phyloP scores from a whole-genome alignment of 2,888 invertebrate genomes.

The Parasteatoda lunata region DNA sequence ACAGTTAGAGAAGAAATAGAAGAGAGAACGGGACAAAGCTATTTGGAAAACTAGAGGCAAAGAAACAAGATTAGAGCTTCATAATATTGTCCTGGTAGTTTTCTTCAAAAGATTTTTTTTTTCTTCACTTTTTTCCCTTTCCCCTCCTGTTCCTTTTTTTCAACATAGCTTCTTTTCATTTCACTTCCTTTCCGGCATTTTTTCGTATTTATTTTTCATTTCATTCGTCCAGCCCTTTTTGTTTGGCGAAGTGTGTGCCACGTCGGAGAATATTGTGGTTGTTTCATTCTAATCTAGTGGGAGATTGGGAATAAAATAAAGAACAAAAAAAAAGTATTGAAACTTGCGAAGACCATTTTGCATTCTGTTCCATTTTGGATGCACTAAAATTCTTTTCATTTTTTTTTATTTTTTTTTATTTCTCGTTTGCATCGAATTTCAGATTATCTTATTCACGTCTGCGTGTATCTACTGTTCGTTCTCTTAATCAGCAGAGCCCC shows the following conservation, averaged over 20 bases:
- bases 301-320: not conserved
- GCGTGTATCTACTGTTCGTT: not conserved
- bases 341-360: constrained; percentile 13
- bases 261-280: constrained; percentile 22
- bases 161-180: constrained; percentile 49
- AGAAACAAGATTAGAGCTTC: constrained; percentile 63
- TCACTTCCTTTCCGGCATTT: constrained; percentile 42
- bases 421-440: not conserved
- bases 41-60: constrained; percentile 51
- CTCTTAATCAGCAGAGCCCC: not conserved
- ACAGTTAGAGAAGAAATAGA: constrained; percentile 41
- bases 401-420: not conserved
- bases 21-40: constrained; percentile 47
- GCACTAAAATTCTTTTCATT: no score
- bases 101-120: constrained; percentile 17
- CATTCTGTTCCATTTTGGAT: constrained; percentile 9
- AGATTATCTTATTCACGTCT: not conserved
- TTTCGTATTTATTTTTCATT: constrained; percentile 48
- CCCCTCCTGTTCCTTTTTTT: not conserved
- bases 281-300: constrained; percentile 24
- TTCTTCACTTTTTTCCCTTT: not conserved
- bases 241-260: constrained; percentile 34
- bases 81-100: constrained; percentile 60
- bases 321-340: not conserved
- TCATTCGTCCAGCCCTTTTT: constrained; percentile 8